Evolutionary conservation across 2,113 vertebrate genomes (phyloP).

Genomic region (Apodemus sylvaticus): DNA sequence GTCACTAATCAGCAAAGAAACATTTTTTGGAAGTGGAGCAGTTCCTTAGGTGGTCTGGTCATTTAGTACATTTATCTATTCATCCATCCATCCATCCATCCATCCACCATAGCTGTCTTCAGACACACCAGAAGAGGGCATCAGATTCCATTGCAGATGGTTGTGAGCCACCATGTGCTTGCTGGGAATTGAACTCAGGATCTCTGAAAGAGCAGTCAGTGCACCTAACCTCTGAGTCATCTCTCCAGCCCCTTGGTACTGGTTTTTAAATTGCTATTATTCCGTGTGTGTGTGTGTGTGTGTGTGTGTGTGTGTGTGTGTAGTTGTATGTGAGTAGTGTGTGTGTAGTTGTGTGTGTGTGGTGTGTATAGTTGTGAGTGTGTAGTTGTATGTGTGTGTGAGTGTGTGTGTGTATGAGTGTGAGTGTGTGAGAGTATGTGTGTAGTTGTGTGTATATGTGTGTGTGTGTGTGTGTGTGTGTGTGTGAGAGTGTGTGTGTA

Average conservation of each 20-base stretch:
- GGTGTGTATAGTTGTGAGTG: too few species aligned
- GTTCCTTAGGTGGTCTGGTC: conserved; percentile 68
- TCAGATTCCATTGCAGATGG: too few species aligned
- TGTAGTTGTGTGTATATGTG: background rate
- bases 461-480: background rate
- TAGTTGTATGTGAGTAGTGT: too few species aligned
- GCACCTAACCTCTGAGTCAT: too few species aligned
- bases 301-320: background rate
- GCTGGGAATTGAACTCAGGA: too few species aligned
- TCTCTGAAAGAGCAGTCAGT: too few species aligned
- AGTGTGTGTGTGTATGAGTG: background rate
- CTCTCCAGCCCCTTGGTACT: conserved; percentile 24
- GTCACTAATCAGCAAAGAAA: conserved; percentile 63
- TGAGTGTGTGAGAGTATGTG: too few species aligned
- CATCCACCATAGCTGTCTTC: too few species aligned
- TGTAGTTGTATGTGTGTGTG: too few species aligned
- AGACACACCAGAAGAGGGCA: too few species aligned
- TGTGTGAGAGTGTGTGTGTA: background rate
- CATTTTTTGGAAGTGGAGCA: conserved; percentile 69
- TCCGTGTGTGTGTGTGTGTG: background rate
- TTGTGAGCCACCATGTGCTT: too few species aligned
- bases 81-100: too few species aligned
- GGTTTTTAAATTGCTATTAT: background rate
- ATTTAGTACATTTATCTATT: conserved; percentile 37
- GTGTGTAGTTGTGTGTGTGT: background rate